These are phyloP conservation scores for Petrocephalus microphthalmus DNA, from an alignment of 2,113 vertebrate species.

Conservation along the genomic window DNA sequence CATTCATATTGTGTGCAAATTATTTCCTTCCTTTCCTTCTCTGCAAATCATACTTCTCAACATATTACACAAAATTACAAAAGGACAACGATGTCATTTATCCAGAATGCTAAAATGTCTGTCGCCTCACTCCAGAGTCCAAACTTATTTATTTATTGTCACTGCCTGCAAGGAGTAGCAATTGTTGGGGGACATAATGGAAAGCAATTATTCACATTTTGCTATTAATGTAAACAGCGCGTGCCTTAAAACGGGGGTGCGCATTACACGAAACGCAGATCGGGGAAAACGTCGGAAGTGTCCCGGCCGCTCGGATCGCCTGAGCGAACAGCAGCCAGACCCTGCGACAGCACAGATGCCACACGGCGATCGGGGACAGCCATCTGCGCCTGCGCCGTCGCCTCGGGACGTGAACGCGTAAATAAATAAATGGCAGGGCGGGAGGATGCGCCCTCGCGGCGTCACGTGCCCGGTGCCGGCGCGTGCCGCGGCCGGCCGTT, in stretches of 20 bases:
- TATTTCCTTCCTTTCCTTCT: neutral
- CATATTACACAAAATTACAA: neutral
- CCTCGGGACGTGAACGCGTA: neutral
- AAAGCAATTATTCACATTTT: neutral
- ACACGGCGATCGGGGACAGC: neutral
- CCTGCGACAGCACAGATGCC: neutral
- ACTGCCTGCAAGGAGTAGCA: neutral
- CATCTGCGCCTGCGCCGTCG: neutral
- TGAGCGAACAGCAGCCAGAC: neutral
- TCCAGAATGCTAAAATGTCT: conserved; percentile 44
- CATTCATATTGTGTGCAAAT: neutral
- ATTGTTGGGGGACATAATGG: neutral
- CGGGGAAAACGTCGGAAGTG: neutral
- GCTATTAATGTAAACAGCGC: neutral
- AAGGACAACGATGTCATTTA: neutral
- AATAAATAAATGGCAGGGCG: neutral
- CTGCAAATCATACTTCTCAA: neutral
- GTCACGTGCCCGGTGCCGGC: conserved; percentile 1
- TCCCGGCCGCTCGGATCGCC: neutral
- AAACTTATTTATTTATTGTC: neutral
- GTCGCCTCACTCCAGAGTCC: neutral
- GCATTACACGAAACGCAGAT: neutral
- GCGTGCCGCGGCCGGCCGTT: neutral
- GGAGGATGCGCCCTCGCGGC: neutral
- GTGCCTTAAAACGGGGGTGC: neutral